Evolutionary conservation across 2,113 vertebrate species (phyloP), one percentile per base, ranked within the genome.

Genomic region (Serilophus lunatus): DNA sequence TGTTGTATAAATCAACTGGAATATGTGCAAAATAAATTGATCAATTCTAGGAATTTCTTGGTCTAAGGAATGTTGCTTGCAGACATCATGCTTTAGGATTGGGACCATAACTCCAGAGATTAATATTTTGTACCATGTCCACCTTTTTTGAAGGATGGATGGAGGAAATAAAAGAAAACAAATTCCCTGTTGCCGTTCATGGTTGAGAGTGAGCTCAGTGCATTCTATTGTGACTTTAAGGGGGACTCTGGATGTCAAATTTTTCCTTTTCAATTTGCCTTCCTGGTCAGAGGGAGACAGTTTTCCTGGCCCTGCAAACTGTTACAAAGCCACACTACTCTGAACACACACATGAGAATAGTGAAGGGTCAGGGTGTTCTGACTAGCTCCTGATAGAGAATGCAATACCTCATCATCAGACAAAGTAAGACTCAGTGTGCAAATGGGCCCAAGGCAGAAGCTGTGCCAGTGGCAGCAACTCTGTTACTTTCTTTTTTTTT

Each of bases 241-340:
- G 12, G 18, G 18, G 12, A 51, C 23, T 28, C 13, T 63, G 57
- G 3, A 54, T 23, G 18, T 56, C 72, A 86, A 10, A 72, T 3
- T 18, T 61, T 69, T 51, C 40, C 80, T 76, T 83, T n/a, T 24
- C 9, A n/a, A 3, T 44, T 71, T 53, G 26, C 3, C 3, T 53
- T 4, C 18, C 8, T 7, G 0, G 2, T 10, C 23, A 54, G 45
- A 69, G 11, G 8, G 7, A 36, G 63, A 17, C 6, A 24, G 10
- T 16, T 69, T 51, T 65, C 15, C 60, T 42, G 12, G 16, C 29
- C 50, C 24, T 81, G 40, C 13, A 75, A 20, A 53, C 13, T 2
- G 1, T 53, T 57, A 18, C 36, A 82, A 65, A 51, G 5, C 10
- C 42, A 24, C 4, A 2, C 2, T 45, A 54, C 18, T 76, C 57